Evolutionary conservation across 2,113 vertebrate species (phyloP), one percentile per base, ranked within the genome.

Genomic region (Passer montanus): DNA sequence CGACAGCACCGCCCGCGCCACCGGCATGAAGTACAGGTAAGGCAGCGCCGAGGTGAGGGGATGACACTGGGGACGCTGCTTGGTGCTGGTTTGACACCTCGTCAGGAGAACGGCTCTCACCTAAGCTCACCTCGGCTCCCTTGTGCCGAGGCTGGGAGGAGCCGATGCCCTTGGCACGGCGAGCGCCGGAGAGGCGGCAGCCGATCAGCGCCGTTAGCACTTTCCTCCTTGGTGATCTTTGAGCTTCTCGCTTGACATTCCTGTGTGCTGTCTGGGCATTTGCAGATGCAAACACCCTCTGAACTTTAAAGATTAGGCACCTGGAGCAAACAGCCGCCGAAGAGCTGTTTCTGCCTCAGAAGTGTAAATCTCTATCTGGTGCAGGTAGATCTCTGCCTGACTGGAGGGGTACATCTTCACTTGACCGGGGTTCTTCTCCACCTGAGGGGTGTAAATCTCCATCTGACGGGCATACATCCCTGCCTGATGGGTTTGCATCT

Each of bases 11-110:
- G 99, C 99, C 66, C 98, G 96, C 94, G 89, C 98, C 97, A 99
- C 99, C 0, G 99, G 99, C 97, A 99, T 99, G 99, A 99, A 98
- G 95, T 99, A 99, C 98, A 99, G 99, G 99, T 99, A 99, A 99
- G 99, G 79, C 66, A n/a, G 89, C 10, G 16, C 81, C 14, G 2
- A 68, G 55, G 11, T 9, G 73, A 5, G n/a, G 66, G 70, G 27
- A 52, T 7, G 3, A n/a, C 33, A 37, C 66, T 10, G n/a, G 39
- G 70, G 24, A 58, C 2, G 62, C 43, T 49, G 62, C 47, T n/a
- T 30, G 6, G 55, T 3, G 11, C 68, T 66, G 69, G 35, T 56
- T 56, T 69, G 39, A 33, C 70, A 4, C 80, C 52, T 64, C 20
- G 1, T 16, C 1, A 9, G 55, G 55, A 69, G 70, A 62, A 11